phyloP scores from a whole-genome alignment of 2,113 vertebrate species.

The Neofelis nebulosa region DNA sequence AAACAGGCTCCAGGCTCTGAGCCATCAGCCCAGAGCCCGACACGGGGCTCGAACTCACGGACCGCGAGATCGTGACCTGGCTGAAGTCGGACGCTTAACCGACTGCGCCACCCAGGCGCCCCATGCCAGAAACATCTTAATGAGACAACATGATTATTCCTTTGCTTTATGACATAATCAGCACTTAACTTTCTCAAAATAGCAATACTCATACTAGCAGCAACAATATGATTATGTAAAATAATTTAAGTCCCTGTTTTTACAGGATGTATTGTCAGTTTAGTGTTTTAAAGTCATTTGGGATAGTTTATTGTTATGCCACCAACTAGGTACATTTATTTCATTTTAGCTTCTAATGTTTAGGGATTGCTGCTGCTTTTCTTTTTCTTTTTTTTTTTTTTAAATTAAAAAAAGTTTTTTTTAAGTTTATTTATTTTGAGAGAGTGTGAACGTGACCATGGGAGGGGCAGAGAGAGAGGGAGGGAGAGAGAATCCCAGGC shows the following conservation, averaged over 20 bases:
- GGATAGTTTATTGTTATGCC: background rate
- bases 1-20: too few relatives aligned
- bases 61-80: too few relatives aligned
- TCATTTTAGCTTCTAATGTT: background rate
- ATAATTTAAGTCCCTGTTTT: background rate
- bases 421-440: too few relatives aligned
- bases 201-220: background rate
- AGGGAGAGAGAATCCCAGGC: too few relatives aligned
- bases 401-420: too few relatives aligned
- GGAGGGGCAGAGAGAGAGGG: too few relatives aligned
- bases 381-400: too few relatives aligned
- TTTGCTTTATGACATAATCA: background rate
- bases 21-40: too few relatives aligned
- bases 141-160: background rate
- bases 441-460: too few relatives aligned
- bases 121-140: background rate
- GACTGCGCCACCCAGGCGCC: too few relatives aligned
- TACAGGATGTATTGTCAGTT: background rate
- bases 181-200: background rate
- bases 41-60: too few relatives aligned
- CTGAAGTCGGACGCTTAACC: too few relatives aligned
- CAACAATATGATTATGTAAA: background rate
- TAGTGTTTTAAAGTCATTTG: background rate
- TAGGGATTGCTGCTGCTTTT: background rate
- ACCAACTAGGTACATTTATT: background rate